These are phyloP conservation scores for Siniperca knerii DNA, from an alignment of 2,113 vertebrate species.

Conservation along the genomic window DNA sequence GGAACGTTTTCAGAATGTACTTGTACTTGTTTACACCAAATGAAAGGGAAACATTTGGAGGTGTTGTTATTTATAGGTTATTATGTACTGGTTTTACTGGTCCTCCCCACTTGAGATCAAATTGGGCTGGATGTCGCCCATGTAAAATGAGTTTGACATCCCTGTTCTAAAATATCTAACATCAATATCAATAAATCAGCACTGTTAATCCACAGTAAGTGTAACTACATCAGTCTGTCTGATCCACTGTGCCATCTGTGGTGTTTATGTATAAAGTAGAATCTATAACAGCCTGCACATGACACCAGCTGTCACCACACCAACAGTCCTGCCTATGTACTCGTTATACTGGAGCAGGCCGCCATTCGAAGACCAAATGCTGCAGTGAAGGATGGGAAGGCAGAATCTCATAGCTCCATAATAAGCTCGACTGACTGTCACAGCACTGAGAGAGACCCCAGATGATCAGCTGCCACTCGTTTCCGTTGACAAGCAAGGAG, in stretches of 20 bases:
- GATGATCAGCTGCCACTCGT: neutral
- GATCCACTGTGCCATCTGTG: neutral
- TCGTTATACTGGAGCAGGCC: neutral
- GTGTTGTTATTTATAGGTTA: no score
- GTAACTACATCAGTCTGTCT: neutral
- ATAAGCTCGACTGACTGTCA: neutral
- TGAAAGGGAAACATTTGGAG: no score
- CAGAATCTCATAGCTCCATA: neutral
- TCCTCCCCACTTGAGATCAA: no score
- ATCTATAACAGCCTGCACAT: neutral
- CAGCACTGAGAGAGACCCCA: neutral
- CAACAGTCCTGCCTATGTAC: neutral
- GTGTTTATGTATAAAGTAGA: neutral
- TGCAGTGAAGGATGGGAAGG: neutral
- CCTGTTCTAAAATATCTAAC: neutral
- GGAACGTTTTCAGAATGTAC: no score
- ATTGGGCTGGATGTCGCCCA: no score
- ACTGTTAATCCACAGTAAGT: neutral
- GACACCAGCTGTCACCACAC: constrained; percentile 1
- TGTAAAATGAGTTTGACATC: no score
- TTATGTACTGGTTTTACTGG: no score
- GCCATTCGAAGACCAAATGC: neutral
- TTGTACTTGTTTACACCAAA: no score
- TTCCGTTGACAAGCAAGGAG: neutral
- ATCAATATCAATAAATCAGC: neutral